Evolutionary conservation across 2,113 vertebrate genomes (phyloP), one percentile per base, ranked within the genome.

Genomic region (Speoplatyrhinus poulsoni): DNA sequence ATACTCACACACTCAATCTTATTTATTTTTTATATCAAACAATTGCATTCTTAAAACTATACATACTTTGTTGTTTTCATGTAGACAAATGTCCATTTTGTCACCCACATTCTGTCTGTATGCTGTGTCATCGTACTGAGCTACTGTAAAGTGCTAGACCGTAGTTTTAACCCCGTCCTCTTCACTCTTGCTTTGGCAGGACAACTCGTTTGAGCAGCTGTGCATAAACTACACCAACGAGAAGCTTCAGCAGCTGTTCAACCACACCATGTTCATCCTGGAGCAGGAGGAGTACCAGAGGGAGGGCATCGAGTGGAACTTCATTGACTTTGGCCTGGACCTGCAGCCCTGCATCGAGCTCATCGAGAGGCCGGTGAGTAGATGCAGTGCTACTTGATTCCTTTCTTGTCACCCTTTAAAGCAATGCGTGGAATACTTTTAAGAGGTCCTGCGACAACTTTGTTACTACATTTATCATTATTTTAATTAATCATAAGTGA

Each of bases 201-300:
- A 97, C 83, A 99, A 99, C 84, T 99, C 97, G 0, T 99, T 98
- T 75, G 97, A 98, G 90, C 96, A 99, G 85, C 91, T 99, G 50
- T 99, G 97, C 76, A 99, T 99, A 90, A 99, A 99, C 87, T 99
- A 98, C 90, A 99, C 97, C 75, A 99, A 99, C 0, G 97, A 99
- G 92, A 96, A 96, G 82, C 95, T 99, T 54, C 97, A 98, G 91
- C 97, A 99, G 91, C 95, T 99, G 46, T 99, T 99, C 95, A 99
- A 99, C 88, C 96, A 99, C 92, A 99, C 97, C 54, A 98, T 98
- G 97, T 99, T 99, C 92, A 93, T 98, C 85, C 46, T 99, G 93
- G 97, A 99, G 83, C 97, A 99, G 84, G 97, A 99, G 62, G 97
- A 99, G 89, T 98, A 99, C 86, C 95, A 98, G 86, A 87, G 96